phyloP scores from a whole-genome alignment of 1,140 invertebrate genomes.

The Philopotamus ludificatus region DNA sequence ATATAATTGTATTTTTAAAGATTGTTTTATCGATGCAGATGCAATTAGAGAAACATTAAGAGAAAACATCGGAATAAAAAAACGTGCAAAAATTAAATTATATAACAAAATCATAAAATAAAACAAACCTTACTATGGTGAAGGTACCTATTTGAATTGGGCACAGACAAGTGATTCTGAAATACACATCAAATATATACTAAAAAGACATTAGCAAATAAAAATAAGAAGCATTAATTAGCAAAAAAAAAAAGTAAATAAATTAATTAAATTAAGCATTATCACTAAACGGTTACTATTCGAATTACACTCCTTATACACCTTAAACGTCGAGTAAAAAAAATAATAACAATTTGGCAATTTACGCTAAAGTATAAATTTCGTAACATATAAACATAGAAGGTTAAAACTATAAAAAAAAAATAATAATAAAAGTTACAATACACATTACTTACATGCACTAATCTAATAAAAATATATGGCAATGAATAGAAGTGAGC shows the following conservation, averaged over 20 bases:
- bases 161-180: constrained; percentile 85
- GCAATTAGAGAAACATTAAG: background rate
- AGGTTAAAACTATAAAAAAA: too few species aligned
- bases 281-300: too few species aligned
- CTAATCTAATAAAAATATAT: too few species aligned
- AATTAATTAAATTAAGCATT: background rate
- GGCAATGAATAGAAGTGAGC: too few species aligned
- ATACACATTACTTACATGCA: too few species aligned
- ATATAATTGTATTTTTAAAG: too few species aligned
- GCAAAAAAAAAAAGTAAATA: constrained; percentile 42
- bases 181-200: constrained; percentile 71
- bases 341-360: too few species aligned
- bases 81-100: constrained; percentile 23
- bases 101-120: constrained; percentile 41
- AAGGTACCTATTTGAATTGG: constrained; percentile 79
- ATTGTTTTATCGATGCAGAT: background rate
- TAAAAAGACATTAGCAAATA: constrained; percentile 61
- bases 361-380: too few species aligned
- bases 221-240: constrained; percentile 57
- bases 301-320: too few species aligned
- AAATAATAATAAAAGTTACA: too few species aligned
- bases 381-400: too few species aligned
- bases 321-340: too few species aligned
- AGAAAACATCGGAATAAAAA: constrained; percentile 7
- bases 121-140: constrained; percentile 76